These are phyloP conservation scores for Lepidotrigona ventralis DNA, from an alignment of 1,140 invertebrate genomes.

Conservation along the genomic window DNA sequence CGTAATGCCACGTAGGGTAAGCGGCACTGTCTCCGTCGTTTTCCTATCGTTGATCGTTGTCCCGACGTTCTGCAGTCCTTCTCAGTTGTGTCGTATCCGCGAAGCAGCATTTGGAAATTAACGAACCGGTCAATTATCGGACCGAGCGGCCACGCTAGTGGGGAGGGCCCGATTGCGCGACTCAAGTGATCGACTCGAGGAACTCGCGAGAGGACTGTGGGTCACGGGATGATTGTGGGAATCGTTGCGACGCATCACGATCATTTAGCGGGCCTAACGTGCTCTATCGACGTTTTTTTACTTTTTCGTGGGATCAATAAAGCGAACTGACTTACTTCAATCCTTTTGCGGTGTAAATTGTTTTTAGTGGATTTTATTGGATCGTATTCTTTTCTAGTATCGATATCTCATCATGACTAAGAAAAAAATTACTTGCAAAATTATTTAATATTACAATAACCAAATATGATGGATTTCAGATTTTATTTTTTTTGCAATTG, in stretches of 20 bases:
- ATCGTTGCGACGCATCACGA: slow-evolving; percentile 52
- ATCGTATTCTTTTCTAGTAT: too few species aligned
- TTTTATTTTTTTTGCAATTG: too few species aligned
- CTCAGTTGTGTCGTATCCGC: neutral
- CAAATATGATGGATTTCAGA: too few species aligned
- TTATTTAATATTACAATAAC: too few species aligned
- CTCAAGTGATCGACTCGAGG: neutral
- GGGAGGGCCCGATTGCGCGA: slow-evolving; percentile 49
- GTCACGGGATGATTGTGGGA: slow-evolving; percentile 60
- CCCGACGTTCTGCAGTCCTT: neutral
- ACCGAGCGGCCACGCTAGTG: neutral
- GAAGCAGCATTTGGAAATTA: slow-evolving; percentile 62
- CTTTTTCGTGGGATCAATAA: neutral
- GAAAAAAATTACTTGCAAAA: too few species aligned
- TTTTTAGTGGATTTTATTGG: too few species aligned
- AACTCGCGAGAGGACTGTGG: slow-evolving; percentile 32
- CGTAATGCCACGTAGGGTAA: slow-evolving; percentile 48
- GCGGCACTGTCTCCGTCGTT: slow-evolving; percentile 31
- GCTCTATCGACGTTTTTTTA: neutral
- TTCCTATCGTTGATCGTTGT: slow-evolving; percentile 5
- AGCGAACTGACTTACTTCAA: neutral
- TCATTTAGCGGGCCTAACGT: slow-evolving; percentile 45
- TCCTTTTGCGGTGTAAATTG: neutral
- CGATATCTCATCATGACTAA: too few species aligned
- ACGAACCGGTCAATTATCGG: slow-evolving; percentile 60